A percentile compares a stretch with the other conserved stretches of the same genome.
These are phyloP conservation scores for Champsocephalus gunnari DNA, from an alignment of 2,797 vertebrate genomes.

Conservation along the genomic window DNA sequence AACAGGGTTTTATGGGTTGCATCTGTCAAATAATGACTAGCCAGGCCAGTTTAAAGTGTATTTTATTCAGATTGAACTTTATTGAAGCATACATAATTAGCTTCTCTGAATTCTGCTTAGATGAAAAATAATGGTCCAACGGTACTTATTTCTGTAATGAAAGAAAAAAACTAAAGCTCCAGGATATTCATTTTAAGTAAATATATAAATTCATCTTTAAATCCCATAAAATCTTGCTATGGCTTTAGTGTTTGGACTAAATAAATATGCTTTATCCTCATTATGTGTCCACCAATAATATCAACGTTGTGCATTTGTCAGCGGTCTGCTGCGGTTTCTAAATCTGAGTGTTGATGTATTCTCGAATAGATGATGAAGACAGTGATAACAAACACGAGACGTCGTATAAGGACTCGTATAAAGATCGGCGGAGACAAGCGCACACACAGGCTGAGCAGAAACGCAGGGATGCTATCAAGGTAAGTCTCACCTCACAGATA, in stretches of 20 bases:
- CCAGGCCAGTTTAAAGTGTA: background rate
- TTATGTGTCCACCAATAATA: background rate
- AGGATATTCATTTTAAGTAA: background rate
- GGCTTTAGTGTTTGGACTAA: background rate
- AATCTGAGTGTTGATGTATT: background rate
- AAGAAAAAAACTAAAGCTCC: background rate
- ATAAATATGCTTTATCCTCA: background rate
- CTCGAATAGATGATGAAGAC: slow-evolving; percentile 92
- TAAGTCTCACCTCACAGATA: slow-evolving; percentile 47
- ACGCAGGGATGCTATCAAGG: slow-evolving; percentile 96
- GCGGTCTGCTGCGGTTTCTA: background rate
- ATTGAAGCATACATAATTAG: slow-evolving; percentile 8
- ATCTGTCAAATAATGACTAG: background rate
- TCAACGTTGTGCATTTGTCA: background rate
- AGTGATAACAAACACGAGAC: slow-evolving; percentile 95
- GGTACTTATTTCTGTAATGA: background rate
- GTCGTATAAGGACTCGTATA: slow-evolving; percentile 92
- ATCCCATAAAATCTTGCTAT: background rate
- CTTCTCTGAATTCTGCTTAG: background rate
- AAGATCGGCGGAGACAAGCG: slow-evolving; percentile 92
- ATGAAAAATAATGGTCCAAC: background rate
- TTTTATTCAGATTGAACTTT: background rate
- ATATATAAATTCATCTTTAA: background rate
- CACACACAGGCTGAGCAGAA: slow-evolving; percentile 98
- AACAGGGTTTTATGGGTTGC: background rate